Base-by-base conservation (phyloP, 2,888 invertebrate genomes). In the Keiferia lycopersicella region DNA sequence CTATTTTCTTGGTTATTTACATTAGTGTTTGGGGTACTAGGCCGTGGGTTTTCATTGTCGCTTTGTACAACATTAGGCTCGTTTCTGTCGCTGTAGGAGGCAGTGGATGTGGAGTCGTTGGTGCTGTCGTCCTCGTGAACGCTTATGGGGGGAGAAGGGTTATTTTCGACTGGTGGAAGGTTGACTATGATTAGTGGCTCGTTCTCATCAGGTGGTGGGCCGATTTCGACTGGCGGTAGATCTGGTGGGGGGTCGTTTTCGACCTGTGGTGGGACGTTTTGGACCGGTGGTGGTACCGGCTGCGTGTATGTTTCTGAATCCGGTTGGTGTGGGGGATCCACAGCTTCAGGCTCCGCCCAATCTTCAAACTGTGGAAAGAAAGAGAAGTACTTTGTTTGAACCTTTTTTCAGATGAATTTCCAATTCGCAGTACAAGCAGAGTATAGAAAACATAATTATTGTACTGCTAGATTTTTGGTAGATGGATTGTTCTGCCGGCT, bases 1-100 rank as follows among this genome's bases (percentile, higher is more conserved):
- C 73, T 76, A 30, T 70, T 77, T 39, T 77, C 77, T 10, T 77
- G 78, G 59, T 69, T 73, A 6, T 39, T 41, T 20, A 41, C 39
- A 20, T 22, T 59, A 38, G 38, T 20, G 12, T 41, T 8, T 16
- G 57, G 34, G 14, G 59, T 39, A 18, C 39, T 41, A 41, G 39
- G 59, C 38, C 22, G 16, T 41, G 41, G 16, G 10, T 20, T 59
- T 20, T 59, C 59, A 18, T 10, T 57, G 11, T 18, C 18, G 18
- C 16, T 38, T 18, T 39, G 18, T 20, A 10, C 12, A 20, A n/a
- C n/a, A 34, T n/a, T n/a, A 6, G 57, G 8, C 4, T 12, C 38
- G 10, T 20, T 59, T 39, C 20, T 59, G 20, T 48, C 18, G 58
- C 16, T 68, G 20, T 64, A 62, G 12, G 62, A 57, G n/a, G 64